Evolutionary conservation across 1,140 invertebrate genomes (phyloP), one percentile per base, ranked within the genome.

Genomic region (Zaprionus kolodkinae): DNA sequence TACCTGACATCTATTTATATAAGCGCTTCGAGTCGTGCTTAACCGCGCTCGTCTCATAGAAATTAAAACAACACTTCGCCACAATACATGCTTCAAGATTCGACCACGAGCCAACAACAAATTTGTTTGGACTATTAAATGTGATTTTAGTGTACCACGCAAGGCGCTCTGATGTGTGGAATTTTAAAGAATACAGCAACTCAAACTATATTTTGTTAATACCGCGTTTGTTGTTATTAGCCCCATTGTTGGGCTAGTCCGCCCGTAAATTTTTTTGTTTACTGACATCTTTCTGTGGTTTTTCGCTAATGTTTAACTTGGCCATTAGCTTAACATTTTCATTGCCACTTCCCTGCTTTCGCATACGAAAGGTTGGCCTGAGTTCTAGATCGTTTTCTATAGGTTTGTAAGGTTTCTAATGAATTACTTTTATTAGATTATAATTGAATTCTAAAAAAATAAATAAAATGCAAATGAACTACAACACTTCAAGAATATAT

Each of bases 51-150:
- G 75, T 81, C 80, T 76, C 66, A 76, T 78, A 89, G 65, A 88
- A 80, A 88, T 70, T 83, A 81, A 81, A 89, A 81, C 85, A 89
- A 84, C 77, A 65, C 74, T 65, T 65, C 45, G 66, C 43, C 59
- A 79, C 57, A 72, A 77, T 72, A 59, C 59, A 72, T 55, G 55
- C 59, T 45, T 60, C 54, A 67, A 69, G 69, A 69, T 57, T 72
- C 54, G 50, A 54, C 59, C 13, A 40, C 25, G 68, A 48, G 17
- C 38, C 40, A 74, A 76, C 54, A 84, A 84, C 84, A 79, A 89
- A 89, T 81, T 78, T 88, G 86, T 85, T 89, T 79, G 70, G 81
- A 79, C 85, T 89, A 89, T 89, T 89, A 89, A 89, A 89, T 75
- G 76, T 89, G 81, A 90, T 84, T 88, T 88, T 85, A 70, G 72